Base-by-base conservation (phyloP, 2,888 invertebrate genomes). In the Eutolmus rufibarbis region DNA sequence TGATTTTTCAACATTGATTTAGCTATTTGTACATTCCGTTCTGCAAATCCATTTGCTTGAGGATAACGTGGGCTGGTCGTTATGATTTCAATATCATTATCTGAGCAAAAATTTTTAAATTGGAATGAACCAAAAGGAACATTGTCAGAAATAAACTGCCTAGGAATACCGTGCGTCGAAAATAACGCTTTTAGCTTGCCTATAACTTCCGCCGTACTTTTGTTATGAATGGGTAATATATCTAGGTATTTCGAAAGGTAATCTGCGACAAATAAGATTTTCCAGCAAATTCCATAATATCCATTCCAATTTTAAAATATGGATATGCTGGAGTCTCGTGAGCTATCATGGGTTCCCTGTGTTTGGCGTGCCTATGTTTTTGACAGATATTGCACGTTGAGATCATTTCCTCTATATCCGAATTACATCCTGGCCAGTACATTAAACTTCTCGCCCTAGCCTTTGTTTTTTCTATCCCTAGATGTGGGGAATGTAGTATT, bases 211-310 rank as follows among this genome's bases (percentile, higher is more conserved):
- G 77, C 14, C 7, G 77, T 28, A 28, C 51, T 51, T 86, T 77
- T 77, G 1, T 34, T 31, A n/a, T 51, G 23, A 23, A 86, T 14
- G 28, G 19, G 31, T 31, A 85, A 74, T 43, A 89, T 87, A 82
- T 90, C 89, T 43, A 88, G 74, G 40, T 86, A 34, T 86, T 88
- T 89, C 8, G 87, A 88, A 37, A 88, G 89, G 19, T 87, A 89
- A 77, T 90, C 89, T 16, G 88, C 74, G 40, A 90, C 86, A n/a
- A 90, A 87, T 56, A 91, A 88, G 87, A 28, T 28, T 28, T 28
- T 28, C 28, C 28, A 1, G 28, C 28, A 28, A 28, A 28, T 28
- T 28, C 28, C 28, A 28, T 28, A 28, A 28, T 28, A 28, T 28
- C 28, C 28, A 28, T 28, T 28, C 28, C 28, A 28, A 28, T 28